These are phyloP conservation scores for Calliopsis andreniformis DNA, from an alignment of 1,140 invertebrate genomes.

Conservation along the genomic window DNA sequence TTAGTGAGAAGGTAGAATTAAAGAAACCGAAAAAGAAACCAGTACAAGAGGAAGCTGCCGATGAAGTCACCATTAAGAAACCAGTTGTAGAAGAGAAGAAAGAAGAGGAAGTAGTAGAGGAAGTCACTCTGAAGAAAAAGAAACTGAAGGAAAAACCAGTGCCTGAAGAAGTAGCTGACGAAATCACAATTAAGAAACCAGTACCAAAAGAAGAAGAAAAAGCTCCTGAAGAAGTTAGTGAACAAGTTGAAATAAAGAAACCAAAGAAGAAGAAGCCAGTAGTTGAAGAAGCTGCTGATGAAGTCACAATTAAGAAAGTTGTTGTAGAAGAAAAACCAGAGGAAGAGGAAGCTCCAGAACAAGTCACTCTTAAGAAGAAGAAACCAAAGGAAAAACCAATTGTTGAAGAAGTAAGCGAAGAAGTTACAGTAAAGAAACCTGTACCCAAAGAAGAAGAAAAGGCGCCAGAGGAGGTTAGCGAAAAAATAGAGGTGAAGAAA, in stretches of 20 bases:
- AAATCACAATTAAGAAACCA: conserved; percentile 69
- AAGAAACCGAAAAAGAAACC: conserved; percentile 68
- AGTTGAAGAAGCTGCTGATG: conserved; percentile 64
- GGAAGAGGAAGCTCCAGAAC: conserved; percentile 74
- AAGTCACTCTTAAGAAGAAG: conserved; percentile 78
- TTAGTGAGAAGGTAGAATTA: conserved; percentile 62
- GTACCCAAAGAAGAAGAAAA: conserved; percentile 57
- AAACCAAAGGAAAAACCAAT: conserved; percentile 76
- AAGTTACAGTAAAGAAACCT: conserved; percentile 71
- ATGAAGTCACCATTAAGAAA: conserved; percentile 80
- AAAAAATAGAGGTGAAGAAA: conserved; percentile 61
- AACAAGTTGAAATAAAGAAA: conserved; percentile 64
- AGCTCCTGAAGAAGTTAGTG: conserved; percentile 46
- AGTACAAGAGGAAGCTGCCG: conserved; percentile 75
- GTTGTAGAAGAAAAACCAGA: conserved; percentile 42
- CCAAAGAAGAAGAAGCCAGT: conserved; percentile 71
- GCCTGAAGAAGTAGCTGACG: conserved; percentile 47
- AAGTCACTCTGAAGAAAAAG: conserved; percentile 54
- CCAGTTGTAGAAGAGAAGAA: conserved; percentile 71
- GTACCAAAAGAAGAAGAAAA: conserved; percentile 64
- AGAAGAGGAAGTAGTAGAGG: conserved; percentile 59
- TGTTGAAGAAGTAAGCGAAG: conserved; percentile 82
- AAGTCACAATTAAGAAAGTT: conserved; percentile 59
- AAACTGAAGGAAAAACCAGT: conserved; percentile 50
- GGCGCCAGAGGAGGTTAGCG: conserved; percentile 46